Conservation (phyloP, 2,113 vertebrate species). For the Paramormyrops kingsleyae region DNA sequence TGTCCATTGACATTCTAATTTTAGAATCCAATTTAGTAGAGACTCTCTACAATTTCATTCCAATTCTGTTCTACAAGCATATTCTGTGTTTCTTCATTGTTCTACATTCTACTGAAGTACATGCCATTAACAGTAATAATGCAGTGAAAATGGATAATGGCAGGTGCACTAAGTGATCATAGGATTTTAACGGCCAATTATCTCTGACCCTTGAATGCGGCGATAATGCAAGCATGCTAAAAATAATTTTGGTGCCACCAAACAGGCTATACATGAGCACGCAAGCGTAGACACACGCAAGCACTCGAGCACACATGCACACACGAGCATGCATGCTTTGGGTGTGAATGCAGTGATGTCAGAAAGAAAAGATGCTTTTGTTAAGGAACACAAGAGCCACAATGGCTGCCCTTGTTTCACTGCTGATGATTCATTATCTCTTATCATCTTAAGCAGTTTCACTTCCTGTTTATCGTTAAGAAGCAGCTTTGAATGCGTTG, state of each 20-base stretch:
- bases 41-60: not conserved
- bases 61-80: not conserved
- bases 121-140: slow-evolving; percentile 40
- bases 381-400: not conserved
- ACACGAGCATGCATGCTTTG: not conserved
- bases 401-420: not conserved
- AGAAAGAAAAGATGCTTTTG: too few species aligned
- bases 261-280: not conserved
- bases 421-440: not conserved
- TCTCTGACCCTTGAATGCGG: not conserved
- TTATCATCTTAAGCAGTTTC: not conserved
- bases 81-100: slow-evolving; percentile 5
- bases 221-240: not conserved
- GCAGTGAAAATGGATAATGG: slow-evolving; percentile 51
- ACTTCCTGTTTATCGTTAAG: not conserved
- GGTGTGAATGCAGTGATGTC: not conserved
- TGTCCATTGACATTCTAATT: not conserved
- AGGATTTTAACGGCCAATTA: slow-evolving; percentile 50
- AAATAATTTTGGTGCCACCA: not conserved
- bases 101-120: slow-evolving; percentile 13
- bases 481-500: not conserved
- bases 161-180: slow-evolving; percentile 59
- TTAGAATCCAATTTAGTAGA: not conserved
- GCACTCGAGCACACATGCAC: too few species aligned
- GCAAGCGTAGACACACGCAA: not conserved